phyloP scores from a whole-genome alignment of 2,888 invertebrate species.

The Xestia sexstrigata region DNA sequence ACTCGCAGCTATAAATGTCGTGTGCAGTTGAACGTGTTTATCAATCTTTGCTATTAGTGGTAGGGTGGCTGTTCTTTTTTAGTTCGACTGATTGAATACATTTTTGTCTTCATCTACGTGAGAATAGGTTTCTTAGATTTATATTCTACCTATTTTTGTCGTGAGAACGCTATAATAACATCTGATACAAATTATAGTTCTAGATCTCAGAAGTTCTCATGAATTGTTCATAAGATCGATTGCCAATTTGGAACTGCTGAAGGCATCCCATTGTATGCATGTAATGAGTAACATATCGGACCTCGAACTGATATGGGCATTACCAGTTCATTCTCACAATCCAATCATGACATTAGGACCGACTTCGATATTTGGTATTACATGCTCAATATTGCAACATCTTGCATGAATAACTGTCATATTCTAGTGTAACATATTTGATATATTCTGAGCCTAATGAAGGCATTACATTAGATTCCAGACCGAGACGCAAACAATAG shows the following conservation, averaged over 20 bases:
- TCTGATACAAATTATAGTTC: slow-evolving; percentile 9
- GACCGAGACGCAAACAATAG: slow-evolving; percentile 2
- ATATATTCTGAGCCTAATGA: slow-evolving; percentile 33
- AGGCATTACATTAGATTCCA: slow-evolving; percentile 31
- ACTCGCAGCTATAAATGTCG: slow-evolving; percentile 26
- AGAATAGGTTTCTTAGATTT: not conserved
- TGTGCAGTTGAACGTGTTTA: not conserved
- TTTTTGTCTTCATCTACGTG: not conserved
- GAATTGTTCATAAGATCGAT: slow-evolving; percentile 17
- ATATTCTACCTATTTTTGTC: not conserved
- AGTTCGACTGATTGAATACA: not conserved
- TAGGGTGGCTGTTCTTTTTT: not conserved
- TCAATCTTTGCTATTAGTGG: not conserved
- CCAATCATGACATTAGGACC: slow-evolving; percentile 15
- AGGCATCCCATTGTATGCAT: slow-evolving; percentile 7
- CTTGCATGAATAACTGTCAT: slow-evolving; percentile 26
- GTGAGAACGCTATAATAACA: slow-evolving; percentile 7
- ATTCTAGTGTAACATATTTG: slow-evolving; percentile 17
- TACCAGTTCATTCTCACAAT: slow-evolving; percentile 27
- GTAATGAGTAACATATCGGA: slow-evolving; percentile 11
- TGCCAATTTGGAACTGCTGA: slow-evolving; percentile 16
- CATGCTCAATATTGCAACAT: slow-evolving; percentile 25
- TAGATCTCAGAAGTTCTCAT: slow-evolving; percentile 7
- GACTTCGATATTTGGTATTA: slow-evolving; percentile 9
- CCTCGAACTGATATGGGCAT: slow-evolving; percentile 32